Percentiles rank a stretch among this genome's conserved stretches.
Evolutionary conservation across 2,797 vertebrate species (phyloP).

Genomic region (Bothrops alternatus): DNA sequence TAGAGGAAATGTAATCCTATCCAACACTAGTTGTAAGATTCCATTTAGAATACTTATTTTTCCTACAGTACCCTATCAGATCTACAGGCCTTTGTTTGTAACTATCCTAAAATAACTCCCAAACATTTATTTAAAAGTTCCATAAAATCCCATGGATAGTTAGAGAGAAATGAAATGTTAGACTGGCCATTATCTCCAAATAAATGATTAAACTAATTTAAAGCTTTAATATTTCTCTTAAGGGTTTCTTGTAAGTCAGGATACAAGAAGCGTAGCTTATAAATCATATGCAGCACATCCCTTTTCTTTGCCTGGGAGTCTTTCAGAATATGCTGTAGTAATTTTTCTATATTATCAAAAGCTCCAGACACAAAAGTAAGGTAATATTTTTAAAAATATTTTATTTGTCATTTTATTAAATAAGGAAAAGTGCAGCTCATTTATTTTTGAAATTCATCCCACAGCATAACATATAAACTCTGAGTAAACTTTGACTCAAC

Average conservation of each 20-base stretch:
- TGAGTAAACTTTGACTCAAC: too few relatives aligned
- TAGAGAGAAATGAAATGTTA: not conserved
- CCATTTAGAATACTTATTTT: not conserved
- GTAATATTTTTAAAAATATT: not conserved
- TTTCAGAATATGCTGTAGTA: too few relatives aligned
- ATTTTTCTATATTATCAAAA: too few relatives aligned
- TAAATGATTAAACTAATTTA: not conserved
- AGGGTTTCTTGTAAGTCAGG: too few relatives aligned
- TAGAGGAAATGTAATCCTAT: not conserved
- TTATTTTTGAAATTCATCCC: too few relatives aligned
- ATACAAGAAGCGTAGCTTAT: too few relatives aligned
- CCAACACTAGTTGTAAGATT: not conserved
- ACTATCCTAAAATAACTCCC: not conserved
- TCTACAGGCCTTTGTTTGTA: not conserved
- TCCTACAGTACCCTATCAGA: not conserved
- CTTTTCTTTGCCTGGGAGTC: too few relatives aligned
- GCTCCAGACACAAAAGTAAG: too few relatives aligned
- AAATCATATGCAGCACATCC: too few relatives aligned
- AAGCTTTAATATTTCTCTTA: not conserved
- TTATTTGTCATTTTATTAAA: too few relatives aligned
- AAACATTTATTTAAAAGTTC: not conserved
- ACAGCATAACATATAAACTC: too few relatives aligned
- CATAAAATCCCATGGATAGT: not conserved
- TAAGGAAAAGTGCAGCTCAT: too few relatives aligned
- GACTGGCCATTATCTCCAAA: not conserved